Base-by-base conservation (phyloP, 2,113 vertebrate genomes). In the Hydrolagus affinis region DNA sequence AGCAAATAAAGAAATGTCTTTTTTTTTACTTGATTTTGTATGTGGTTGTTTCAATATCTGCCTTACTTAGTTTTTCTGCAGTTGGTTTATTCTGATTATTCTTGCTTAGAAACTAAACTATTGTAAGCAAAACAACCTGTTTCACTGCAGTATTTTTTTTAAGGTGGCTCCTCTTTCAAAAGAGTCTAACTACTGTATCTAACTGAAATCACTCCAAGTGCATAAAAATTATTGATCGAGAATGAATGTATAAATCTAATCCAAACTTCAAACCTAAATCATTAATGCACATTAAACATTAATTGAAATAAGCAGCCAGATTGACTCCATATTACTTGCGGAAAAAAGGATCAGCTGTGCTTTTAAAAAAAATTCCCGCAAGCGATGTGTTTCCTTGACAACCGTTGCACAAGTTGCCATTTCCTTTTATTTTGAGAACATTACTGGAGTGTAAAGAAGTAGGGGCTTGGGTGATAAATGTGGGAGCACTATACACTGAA, bases 321-420 rank as follows among this genome's bases (percentile, higher is more conserved):
- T 64, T 14, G 28, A 28, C 14, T 25, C 57, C 23, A 6, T 12
- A 23, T 60, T 77, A 9, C 17, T 23, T 23, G 56, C 23, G 57
- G n/a, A 12, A 12, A 21, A 44, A 44, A 60, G 74, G n/a, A 59
- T 15, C 23, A 64, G n/a, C 59, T 8, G 6, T 17, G 12, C 76
- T 64, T 15, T 21, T 62, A 28, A 62, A 80, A 62, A 12, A 80
- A 62, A 12, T 64, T 64, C 75, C 56, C 1, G 25, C 21, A 86
- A 87, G 86, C 88, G 88, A 85, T 86, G 28, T 83, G 88, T 91
- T 90, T 91, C 90, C 87, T 88, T 88, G 87, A 88, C 80, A 91
- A 90, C 88, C 86, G 64, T 70, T 87, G 77, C 64, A 85, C n/a
- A 23, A 86, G 88, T 85, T 88, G 21, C 74, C 69, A 74, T 66